Conservation (phyloP, 2,888 invertebrate species). For the Baccha elongata region DNA sequence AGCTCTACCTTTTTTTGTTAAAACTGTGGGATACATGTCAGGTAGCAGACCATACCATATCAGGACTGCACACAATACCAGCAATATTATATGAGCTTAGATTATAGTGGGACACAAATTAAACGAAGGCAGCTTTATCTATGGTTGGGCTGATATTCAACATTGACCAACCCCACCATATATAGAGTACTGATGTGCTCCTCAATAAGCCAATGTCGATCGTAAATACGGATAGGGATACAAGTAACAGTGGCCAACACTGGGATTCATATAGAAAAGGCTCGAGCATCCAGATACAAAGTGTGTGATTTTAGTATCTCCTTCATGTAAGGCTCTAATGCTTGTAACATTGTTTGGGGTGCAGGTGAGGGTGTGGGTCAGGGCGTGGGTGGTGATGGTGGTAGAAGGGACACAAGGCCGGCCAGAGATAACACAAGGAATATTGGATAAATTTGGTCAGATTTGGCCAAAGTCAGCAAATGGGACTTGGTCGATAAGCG, state of each 20-base stretch:
- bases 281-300: conserved; percentile 35
- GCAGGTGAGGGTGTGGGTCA: not conserved
- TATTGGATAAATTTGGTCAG: conserved; percentile 61
- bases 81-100: conserved; percentile 42
- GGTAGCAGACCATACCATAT: conserved; percentile 50
- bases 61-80: conserved; percentile 40
- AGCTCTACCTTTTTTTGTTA: conserved; percentile 10
- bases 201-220: conserved; percentile 64
- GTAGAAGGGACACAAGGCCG: conserved; percentile 20
- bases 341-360: conserved; percentile 28
- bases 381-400: not conserved
- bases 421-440: conserved; percentile 48
- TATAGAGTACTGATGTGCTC: not conserved
- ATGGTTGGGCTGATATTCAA: conserved; percentile 18
- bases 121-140: conserved; percentile 17
- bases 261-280: conserved; percentile 43
- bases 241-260: conserved; percentile 56
- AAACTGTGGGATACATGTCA: conserved; percentile 41
- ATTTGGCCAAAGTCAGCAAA: conserved; percentile 31
- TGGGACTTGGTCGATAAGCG: not conserved
- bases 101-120: conserved; percentile 47
- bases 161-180: not conserved
- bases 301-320: conserved; percentile 39
- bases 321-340: conserved; percentile 30
- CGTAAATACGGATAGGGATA: conserved; percentile 62